Evolutionary conservation across 2,113 vertebrate species (phyloP).

Genomic region (Astatoreochromis straeleni): DNA sequence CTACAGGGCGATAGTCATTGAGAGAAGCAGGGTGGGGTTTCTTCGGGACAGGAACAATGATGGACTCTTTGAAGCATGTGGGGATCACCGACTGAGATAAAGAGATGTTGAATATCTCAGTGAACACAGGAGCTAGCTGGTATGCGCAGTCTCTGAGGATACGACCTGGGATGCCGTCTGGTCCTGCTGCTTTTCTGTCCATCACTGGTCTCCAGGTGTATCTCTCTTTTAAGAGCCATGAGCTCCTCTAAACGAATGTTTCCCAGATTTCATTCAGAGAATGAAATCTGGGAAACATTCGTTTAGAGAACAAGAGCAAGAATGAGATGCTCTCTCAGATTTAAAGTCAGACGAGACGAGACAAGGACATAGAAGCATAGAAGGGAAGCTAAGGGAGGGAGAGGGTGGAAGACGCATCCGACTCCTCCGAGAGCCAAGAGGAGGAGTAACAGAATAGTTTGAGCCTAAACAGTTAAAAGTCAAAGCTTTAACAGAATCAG

Average conservation of each 20-base stretch:
- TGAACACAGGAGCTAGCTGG: too few relatives aligned
- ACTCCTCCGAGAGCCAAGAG: background rate
- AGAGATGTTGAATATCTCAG: too few relatives aligned
- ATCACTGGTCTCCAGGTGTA: background rate
- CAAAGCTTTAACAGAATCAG: background rate
- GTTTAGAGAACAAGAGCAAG: background rate
- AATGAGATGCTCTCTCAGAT: background rate
- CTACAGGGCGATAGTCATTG: too few relatives aligned
- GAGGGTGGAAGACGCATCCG: background rate
- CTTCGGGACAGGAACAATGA: too few relatives aligned
- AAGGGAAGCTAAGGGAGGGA: background rate
- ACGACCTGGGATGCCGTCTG: too few relatives aligned
- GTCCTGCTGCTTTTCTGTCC: too few relatives aligned
- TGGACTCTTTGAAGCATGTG: too few relatives aligned
- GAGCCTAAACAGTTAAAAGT: background rate
- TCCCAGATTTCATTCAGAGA: background rate
- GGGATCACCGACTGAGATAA: too few relatives aligned
- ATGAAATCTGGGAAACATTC: background rate
- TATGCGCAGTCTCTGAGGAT: too few relatives aligned
- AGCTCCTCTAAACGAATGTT: background rate
- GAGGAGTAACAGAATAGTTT: background rate
- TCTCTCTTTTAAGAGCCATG: background rate
- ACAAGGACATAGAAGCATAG: background rate
- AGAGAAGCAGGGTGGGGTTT: too few relatives aligned
- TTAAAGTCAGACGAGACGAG: background rate